Conservation (phyloP, 2,888 invertebrate species). For the Nemotelus nigrinus region DNA sequence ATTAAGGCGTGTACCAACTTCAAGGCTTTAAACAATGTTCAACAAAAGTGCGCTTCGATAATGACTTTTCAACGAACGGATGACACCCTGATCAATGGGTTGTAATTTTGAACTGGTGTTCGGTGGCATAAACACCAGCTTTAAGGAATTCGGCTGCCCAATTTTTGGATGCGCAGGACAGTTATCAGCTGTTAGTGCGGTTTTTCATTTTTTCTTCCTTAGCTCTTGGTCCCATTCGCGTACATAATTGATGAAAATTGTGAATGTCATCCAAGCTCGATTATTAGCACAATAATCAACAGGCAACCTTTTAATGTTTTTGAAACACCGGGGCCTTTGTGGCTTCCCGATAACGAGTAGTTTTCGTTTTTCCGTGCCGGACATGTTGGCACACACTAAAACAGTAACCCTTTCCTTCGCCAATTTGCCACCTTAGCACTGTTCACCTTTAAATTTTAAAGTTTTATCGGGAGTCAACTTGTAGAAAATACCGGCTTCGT, state of each 20-base stretch:
- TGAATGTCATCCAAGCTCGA: too few species aligned
- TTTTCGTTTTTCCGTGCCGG: not conserved
- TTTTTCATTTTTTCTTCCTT: too few species aligned
- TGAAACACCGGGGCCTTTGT: not conserved
- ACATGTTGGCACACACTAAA: not conserved
- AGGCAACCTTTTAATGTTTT: too few species aligned
- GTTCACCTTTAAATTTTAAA: not conserved
- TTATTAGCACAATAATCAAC: too few species aligned
- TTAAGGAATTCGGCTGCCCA: too few species aligned
- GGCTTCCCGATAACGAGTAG: not conserved
- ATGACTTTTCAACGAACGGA: slow-evolving; percentile 14
- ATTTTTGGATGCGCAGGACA: too few species aligned
- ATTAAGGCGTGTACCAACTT: slow-evolving; percentile 23
- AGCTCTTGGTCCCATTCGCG: too few species aligned
- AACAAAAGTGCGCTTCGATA: slow-evolving; percentile 17
- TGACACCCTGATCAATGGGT: slow-evolving; percentile 1
- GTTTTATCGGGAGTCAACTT: not conserved
- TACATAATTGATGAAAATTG: too few species aligned
- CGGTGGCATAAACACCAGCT: too few species aligned
- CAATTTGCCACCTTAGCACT: not conserved
- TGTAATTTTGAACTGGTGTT: not conserved
- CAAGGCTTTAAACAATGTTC: slow-evolving; percentile 23
- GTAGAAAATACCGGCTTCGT: slow-evolving; percentile 1
- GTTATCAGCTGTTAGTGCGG: too few species aligned
- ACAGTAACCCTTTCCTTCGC: not conserved